These are phyloP conservation scores for Drosophila nigritarsus DNA, from an alignment of 2,888 invertebrate species.

Conservation along the genomic window DNA sequence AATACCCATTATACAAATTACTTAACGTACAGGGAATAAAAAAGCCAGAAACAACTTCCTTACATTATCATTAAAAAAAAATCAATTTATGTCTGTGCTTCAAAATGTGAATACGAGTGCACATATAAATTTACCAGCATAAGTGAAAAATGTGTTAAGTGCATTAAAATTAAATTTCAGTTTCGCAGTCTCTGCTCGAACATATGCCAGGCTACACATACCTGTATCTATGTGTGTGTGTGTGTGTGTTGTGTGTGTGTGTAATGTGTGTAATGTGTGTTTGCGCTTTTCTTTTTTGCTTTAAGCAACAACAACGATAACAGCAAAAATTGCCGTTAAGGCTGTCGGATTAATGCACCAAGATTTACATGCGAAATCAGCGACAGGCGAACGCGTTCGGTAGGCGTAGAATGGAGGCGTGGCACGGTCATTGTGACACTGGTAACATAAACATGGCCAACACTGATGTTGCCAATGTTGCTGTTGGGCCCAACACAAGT, in stretches of 20 bases:
- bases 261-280: neutral
- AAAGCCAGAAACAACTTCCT: constrained; percentile 21
- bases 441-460: constrained; percentile 37
- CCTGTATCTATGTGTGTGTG: constrained; percentile 1
- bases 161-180: constrained; percentile 77
- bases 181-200: constrained; percentile 28
- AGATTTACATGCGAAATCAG: constrained; percentile 70
- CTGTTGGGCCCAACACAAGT: neutral
- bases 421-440: constrained; percentile 13
- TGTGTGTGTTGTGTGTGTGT: neutral
- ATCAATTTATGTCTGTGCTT: constrained; percentile 56
- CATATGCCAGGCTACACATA: constrained; percentile 20
- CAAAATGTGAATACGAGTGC: constrained; percentile 26
- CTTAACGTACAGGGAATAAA: constrained; percentile 11
- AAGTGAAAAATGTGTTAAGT: constrained; percentile 79
- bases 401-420: constrained; percentile 3
- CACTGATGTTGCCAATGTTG: neutral
- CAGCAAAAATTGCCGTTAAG: constrained; percentile 58
- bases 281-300: constrained; percentile 34
- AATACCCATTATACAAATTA: neutral
- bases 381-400: constrained; percentile 15
- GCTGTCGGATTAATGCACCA: constrained; percentile 63
- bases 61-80: constrained; percentile 65
- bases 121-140: constrained; percentile 53
- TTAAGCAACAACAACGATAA: constrained; percentile 32